Base-by-base conservation (phyloP, 1,140 invertebrate species). In the Drosophila persimilis region DNA sequence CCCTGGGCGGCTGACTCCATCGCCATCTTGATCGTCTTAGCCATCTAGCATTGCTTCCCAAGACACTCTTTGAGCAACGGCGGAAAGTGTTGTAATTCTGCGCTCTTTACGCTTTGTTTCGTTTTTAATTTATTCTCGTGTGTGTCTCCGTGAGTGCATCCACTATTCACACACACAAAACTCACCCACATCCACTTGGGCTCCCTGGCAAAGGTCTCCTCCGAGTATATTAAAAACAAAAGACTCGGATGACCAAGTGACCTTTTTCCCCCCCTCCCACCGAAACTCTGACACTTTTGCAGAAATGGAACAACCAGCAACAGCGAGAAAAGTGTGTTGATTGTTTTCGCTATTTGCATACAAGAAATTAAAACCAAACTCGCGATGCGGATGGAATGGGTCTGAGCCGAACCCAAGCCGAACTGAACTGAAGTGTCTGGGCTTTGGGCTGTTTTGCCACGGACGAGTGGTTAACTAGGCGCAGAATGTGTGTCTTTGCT, bases 41-140 rank as follows among this genome's bases (percentile, higher is more conserved):
- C 72, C 73, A 67, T 60, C 11, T 39, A 39, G 35, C 54, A 69
- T 31, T 20, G 52, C 66, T 69, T 69, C 64, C 66, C 66, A 69
- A 70, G 66, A 69, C 63, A 74, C 61, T 48, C 85, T 83, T 88
- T 86, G 72, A 79, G 83, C 83, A 88, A 88, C 79, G 76, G 71
- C 83, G 83, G 83, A 88, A 88, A 88, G 48, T 88, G 84, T 88
- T 83, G 83, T 73, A 88, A 88, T 83, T 88, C 73, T 69, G 79
- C 84, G 78, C 83, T 88, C 79, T 85, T 88, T 88, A 88, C 83
- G 83, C 84, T 88, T 88, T 88, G 83, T 88, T 88, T 88, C 84
- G 69, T 83, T 83, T 88, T 88, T 88, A 86, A 88, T 88, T 88
- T 88, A 88, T 88, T 88, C 83, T 84, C 35, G 76, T 69, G 71